Evolutionary conservation across 2,888 invertebrate genomes (phyloP).

Genomic region (Gandaritis pyraliata): DNA sequence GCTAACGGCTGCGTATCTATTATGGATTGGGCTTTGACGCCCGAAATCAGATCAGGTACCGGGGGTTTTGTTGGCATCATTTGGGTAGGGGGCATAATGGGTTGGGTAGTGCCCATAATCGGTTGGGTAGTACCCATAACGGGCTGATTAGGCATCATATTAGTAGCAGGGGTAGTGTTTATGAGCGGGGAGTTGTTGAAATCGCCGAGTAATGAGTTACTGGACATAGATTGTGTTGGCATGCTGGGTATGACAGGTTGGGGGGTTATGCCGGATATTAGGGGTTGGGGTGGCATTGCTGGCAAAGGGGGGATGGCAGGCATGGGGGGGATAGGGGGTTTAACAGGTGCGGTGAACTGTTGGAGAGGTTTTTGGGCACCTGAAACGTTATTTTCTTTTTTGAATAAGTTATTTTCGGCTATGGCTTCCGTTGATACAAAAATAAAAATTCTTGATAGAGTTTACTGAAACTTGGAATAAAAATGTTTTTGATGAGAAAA

Average conservation of each 20-base stretch:
- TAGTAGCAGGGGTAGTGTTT: slow-evolving; percentile 17
- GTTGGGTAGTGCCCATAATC: slow-evolving; percentile 33
- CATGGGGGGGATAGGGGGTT: slow-evolving; percentile 73
- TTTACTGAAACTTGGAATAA: too few relatives aligned
- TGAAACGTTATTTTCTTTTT: slow-evolving; percentile 35
- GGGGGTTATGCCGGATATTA: slow-evolving; percentile 47
- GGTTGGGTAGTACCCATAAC: slow-evolving; percentile 37
- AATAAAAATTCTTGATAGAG: too few relatives aligned
- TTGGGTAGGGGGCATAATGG: slow-evolving; percentile 32
- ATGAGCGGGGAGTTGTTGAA: slow-evolving; percentile 43
- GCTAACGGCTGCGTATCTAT: slow-evolving; percentile 48
- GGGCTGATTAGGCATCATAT: slow-evolving; percentile 34
- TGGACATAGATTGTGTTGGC: slow-evolving; percentile 42
- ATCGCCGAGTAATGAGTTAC: slow-evolving; percentile 60
- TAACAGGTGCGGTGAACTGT: slow-evolving; percentile 68
- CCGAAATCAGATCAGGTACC: slow-evolving; percentile 72
- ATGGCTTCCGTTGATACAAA: too few relatives aligned
- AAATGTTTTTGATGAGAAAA: too few relatives aligned
- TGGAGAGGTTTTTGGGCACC: slow-evolving; percentile 48
- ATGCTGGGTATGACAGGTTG: slow-evolving; percentile 54
- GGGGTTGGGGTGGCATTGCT: slow-evolving; percentile 48
- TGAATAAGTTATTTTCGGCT: neutral
- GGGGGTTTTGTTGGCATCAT: slow-evolving; percentile 50
- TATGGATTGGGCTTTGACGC: slow-evolving; percentile 56
- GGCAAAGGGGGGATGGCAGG: slow-evolving; percentile 50